Percentiles rank a stretch among this genome's conserved stretches.
These are phyloP conservation scores for Ochropacha duplaris DNA, from an alignment of 2,888 invertebrate genomes.

Conservation along the genomic window DNA sequence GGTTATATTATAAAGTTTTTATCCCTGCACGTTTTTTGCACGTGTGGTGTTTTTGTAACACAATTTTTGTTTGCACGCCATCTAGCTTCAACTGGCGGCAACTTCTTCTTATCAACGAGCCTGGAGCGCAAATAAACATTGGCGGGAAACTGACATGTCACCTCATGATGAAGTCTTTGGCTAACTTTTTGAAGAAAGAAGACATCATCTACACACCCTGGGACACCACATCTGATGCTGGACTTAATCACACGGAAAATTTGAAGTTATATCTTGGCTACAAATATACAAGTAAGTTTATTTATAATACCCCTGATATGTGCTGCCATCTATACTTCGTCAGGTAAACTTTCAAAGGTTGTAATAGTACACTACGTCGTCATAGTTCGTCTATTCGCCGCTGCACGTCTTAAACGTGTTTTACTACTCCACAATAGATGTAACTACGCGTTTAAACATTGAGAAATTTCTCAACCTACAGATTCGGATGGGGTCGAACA, in stretches of 20 bases:
- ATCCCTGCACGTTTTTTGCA: conserved; percentile 45
- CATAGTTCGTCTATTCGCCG: conserved; percentile 13
- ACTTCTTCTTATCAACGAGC: conserved; percentile 88
- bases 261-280: conserved; percentile 85
- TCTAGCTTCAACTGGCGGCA: conserved; percentile 87
- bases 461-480: conserved; percentile 50
- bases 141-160: conserved; percentile 89
- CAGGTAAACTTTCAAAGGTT: conserved; percentile 13
- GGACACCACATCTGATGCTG: conserved; percentile 83
- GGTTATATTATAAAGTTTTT: background rate
- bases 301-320: conserved; percentile 8
- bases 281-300: conserved; percentile 87
- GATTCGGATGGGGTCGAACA: conserved; percentile 88
- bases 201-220: conserved; percentile 80
- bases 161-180: conserved; percentile 88
- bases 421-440: conserved; percentile 46
- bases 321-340: conserved; percentile 25
- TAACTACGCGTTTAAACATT: conserved; percentile 21
- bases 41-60: conserved; percentile 48
- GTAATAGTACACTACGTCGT: background rate
- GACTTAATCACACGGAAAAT: conserved; percentile 83
- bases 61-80: conserved; percentile 56
- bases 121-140: conserved; percentile 85
- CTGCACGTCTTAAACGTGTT: conserved; percentile 27
- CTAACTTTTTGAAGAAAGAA: conserved; percentile 80